phyloP scores from a whole-genome alignment of 1,140 invertebrate genomes.

The Ephestia elutella region DNA sequence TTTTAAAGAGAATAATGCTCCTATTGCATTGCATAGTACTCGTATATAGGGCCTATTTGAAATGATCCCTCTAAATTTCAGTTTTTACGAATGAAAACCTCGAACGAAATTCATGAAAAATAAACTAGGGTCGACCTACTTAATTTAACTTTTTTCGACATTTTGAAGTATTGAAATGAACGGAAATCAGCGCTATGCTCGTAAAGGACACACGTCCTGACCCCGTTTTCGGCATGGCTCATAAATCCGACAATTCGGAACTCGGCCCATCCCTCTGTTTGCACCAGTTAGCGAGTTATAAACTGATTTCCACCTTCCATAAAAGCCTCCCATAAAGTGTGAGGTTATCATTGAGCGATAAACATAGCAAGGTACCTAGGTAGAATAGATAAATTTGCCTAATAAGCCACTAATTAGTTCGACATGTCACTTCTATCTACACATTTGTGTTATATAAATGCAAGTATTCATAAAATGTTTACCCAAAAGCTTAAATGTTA shows the following conservation, averaged over 20 bases:
- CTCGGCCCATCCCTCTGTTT: conserved; percentile 38
- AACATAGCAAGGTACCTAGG: no score
- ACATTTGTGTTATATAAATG: no score
- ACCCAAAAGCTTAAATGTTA: background rate
- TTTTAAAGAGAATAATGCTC: no score
- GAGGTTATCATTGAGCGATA: background rate
- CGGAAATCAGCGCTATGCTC: conserved; percentile 7
- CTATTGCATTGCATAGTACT: no score
- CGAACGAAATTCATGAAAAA: no score
- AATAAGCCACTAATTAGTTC: background rate
- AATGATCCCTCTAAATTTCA: no score
- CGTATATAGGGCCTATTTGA: no score
- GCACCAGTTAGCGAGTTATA: conserved; percentile 25
- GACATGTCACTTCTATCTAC: background rate
- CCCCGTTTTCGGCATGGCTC: conserved; percentile 39
- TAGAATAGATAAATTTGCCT: no score
- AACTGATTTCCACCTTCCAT: conserved; percentile 6
- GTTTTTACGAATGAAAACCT: no score
- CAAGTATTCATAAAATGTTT: background rate
- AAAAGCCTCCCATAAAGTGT: conserved; percentile 3
- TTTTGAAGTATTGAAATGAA: no score
- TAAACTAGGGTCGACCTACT: no score
- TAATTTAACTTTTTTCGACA: no score
- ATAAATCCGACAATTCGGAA: conserved; percentile 43
- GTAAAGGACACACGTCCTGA: conserved; percentile 31